Evolutionary conservation across 1,140 invertebrate species (phyloP).

Genomic region (Condylostylus longicornis): DNA sequence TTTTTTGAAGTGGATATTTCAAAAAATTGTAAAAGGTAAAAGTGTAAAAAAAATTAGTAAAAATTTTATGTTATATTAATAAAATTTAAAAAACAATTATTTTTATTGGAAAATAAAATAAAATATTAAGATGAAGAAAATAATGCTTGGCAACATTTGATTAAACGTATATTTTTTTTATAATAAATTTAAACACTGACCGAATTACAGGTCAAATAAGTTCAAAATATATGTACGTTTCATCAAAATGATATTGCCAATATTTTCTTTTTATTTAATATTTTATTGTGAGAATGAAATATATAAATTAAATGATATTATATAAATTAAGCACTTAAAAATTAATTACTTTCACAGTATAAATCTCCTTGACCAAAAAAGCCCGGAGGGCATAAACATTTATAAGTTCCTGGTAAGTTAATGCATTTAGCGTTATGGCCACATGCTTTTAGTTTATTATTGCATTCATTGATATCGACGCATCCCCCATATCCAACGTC

Average conservation of each 20-base stretch:
- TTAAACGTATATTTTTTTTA: no score
- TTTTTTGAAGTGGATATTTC: no score
- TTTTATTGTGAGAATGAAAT: slow-evolving; percentile 5
- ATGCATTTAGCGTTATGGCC: slow-evolving; percentile 82
- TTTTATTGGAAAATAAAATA: no score
- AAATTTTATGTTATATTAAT: no score
- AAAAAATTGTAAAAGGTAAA: no score
- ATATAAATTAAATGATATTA: slow-evolving; percentile 6
- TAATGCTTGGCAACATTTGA: no score
- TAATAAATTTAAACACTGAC: no score
- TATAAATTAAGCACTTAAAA: slow-evolving; percentile 17
- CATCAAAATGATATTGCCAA: not conserved
- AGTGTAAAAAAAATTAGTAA: no score
- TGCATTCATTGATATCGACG: slow-evolving; percentile 52
- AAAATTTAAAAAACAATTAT: no score
- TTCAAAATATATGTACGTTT: no score
- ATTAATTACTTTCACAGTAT: slow-evolving; percentile 70
- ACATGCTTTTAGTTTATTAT: slow-evolving; percentile 59
- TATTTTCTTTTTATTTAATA: slow-evolving; percentile 1
- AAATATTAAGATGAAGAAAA: no score
- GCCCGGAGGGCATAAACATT: slow-evolving; percentile 74
- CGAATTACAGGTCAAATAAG: no score
- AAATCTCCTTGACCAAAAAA: slow-evolving; percentile 78
- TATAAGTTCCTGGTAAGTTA: slow-evolving; percentile 82
- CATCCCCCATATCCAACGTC: slow-evolving; percentile 26